Base-by-base conservation (phyloP, 2,113 vertebrate species). In the Plotosus lineatus region DNA sequence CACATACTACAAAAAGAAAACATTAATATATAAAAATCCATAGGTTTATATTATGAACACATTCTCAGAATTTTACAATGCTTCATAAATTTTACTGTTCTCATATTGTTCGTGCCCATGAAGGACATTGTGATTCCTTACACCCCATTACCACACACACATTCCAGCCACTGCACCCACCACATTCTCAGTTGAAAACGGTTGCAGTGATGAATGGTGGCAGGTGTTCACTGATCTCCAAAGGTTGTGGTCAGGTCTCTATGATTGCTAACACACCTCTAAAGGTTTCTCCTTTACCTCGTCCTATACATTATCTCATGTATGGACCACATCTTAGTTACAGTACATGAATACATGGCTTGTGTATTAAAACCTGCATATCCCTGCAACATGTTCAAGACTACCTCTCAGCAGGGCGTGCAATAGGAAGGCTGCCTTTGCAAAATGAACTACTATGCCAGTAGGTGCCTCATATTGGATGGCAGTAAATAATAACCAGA, bases 341-440 rank as follows among this genome's bases (percentile, higher is more conserved):
- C 5, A 31, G 26, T 61, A 6, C 61, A 44, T 44, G 23, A 76
- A 77, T 26, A 77, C 40, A 53, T 12, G 17, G 17, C 75, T 77
- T 63, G 75, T 46, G 56, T 19, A 77, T 46, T 60, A 48, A 65
- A 50, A 50, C 33, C 15, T 19, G 31, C 3, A 40, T 38, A 61
- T 48, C 28, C 56, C 1, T 50, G 75, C 44, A 48, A 8, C 75
- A 63, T 21, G 17, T 61, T 44, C 38, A 63, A 60, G 28, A 56
- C n/a, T 11, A 50, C 31, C 48, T 46, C 60, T 71, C 76, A 75
- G 31, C 76, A 75, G 40, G 42, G 38, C 42, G 51, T 48, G 76
- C 42, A 79, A n/a, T 63, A 65, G 36, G 17, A 23, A 78, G 28
- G 12, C 19, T 42, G 26, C 40, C 63, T 66, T 85, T 23, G 31